Percentiles rank a stretch among this genome's conserved stretches.
Conservation (phyloP, 2,797 vertebrate species). For the Synanceia verrucosa region DNA sequence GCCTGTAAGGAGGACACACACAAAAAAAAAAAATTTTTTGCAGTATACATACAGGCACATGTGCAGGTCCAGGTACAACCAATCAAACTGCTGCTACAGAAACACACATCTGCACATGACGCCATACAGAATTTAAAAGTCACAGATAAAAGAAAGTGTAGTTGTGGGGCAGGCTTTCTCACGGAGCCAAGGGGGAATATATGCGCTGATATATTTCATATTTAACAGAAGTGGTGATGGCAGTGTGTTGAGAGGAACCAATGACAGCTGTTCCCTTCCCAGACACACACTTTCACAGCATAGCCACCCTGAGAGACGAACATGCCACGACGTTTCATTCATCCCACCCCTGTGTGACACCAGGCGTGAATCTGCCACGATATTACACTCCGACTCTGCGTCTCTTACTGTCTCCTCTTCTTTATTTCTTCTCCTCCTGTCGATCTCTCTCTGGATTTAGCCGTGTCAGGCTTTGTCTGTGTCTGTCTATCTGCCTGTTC, state of each 20-base stretch:
- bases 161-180: conserved; percentile 35
- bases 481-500: conserved; percentile 62
- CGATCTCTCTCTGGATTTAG: conserved; percentile 63
- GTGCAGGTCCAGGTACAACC: no score
- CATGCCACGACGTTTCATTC: conserved; percentile 58
- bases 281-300: conserved; percentile 57
- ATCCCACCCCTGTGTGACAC: conserved; percentile 55
- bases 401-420: conserved; percentile 58
- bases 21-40: no score
- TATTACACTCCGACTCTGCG: conserved; percentile 52
- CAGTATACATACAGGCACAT: no score
- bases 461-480: conserved; percentile 63
- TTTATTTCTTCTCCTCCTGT: conserved; percentile 52
- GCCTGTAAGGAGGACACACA: conserved; percentile 80
- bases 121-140: conserved; percentile 4
- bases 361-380: conserved; percentile 65
- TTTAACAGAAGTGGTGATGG: conserved; percentile 69
- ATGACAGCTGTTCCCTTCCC: conserved; percentile 69
- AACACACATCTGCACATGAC: conserved; percentile 2
- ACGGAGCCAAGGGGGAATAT: conserved; percentile 35
- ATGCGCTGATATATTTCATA: conserved; percentile 62
- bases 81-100: background rate
- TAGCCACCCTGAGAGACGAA: conserved; percentile 64
- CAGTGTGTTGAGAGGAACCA: conserved; percentile 63
- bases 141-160: conserved; percentile 17